Percentiles rank a stretch among this genome's conserved stretches.
Conservation (phyloP, 2,113 vertebrate species). For the Platichthys flesus region DNA sequence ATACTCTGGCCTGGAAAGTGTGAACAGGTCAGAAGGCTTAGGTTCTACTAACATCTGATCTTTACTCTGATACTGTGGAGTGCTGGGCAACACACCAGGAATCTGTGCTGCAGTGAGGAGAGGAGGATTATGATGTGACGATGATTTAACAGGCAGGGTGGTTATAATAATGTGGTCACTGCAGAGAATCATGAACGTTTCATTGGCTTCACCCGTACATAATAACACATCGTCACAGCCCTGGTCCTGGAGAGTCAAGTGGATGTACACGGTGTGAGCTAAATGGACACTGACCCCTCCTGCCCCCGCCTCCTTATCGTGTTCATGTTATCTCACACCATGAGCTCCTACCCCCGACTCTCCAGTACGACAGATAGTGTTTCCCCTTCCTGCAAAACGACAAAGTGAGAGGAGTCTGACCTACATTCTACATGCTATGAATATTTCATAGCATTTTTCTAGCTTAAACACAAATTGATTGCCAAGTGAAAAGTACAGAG, state of each 20-base stretch:
- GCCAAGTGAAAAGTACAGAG: too few relatives aligned
- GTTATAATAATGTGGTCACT: not conserved
- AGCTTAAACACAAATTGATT: too few relatives aligned
- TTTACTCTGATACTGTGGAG: constrained; percentile 11
- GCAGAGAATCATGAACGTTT: not conserved
- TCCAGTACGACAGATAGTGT: constrained; percentile 10
- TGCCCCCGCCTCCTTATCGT: constrained; percentile 23
- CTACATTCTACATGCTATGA: not conserved
- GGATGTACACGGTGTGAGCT: not conserved
- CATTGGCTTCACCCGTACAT: not conserved
- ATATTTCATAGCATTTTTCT: too few relatives aligned
- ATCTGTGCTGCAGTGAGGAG: constrained; percentile 14
- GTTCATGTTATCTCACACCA: constrained; percentile 40
- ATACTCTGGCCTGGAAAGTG: constrained; percentile 41
- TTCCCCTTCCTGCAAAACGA: not conserved
- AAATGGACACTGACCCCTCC: constrained; percentile 16
- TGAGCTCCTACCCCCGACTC: not conserved
- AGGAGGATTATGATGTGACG: constrained; percentile 21
- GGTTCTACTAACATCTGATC: constrained; percentile 49
- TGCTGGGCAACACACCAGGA: constrained; percentile 14
- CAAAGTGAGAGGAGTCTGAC: constrained; percentile 1
- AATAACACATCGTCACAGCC: not conserved
- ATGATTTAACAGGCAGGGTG: constrained; percentile 9
- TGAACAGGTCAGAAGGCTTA: constrained; percentile 56
- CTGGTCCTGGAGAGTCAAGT: constrained; percentile 12